These are phyloP conservation scores for Hirudinaria manillensis DNA, from an alignment of 2,888 invertebrate species.

Conservation along the genomic window DNA sequence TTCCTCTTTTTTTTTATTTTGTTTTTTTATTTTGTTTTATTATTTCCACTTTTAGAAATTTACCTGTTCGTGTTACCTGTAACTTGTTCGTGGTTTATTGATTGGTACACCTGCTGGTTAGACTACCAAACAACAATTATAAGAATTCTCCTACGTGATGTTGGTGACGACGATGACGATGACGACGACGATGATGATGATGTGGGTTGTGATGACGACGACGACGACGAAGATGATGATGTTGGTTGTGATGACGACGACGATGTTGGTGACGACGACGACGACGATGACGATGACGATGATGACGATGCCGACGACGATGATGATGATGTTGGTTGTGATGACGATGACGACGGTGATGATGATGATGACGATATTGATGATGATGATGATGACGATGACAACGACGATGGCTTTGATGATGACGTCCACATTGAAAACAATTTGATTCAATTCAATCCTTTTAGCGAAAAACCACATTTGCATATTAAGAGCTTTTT, in stretches of 20 bases:
- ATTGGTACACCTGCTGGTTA: too few species aligned
- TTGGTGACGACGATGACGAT: slow-evolving; percentile 36
- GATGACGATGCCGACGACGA: slow-evolving; percentile 32
- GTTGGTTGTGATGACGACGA: too few species aligned
- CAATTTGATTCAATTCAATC: too few species aligned
- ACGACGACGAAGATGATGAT: not conserved
- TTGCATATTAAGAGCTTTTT: too few species aligned
- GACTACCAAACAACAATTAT: too few species aligned
- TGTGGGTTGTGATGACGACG: slow-evolving; percentile 30
- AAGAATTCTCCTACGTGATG: slow-evolving; percentile 18
- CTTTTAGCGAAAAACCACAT: too few species aligned
- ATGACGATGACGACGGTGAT: slow-evolving; percentile 35
- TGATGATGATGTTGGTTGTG: slow-evolving; percentile 34
- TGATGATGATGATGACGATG: slow-evolving; percentile 9
- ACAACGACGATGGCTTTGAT: not conserved
- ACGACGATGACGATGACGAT: slow-evolving; percentile 36
- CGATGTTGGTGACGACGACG: slow-evolving; percentile 11
- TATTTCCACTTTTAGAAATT: too few species aligned
- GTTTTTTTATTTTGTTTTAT: too few species aligned
- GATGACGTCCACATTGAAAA: too few species aligned
- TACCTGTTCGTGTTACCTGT: too few species aligned
- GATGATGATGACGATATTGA: slow-evolving; percentile 35
- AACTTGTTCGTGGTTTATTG: too few species aligned
- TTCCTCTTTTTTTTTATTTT: too few species aligned
- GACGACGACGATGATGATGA: slow-evolving; percentile 36